Evolutionary conservation across 2,888 invertebrate species (phyloP).

Genomic region (Nebria brevicollis): DNA sequence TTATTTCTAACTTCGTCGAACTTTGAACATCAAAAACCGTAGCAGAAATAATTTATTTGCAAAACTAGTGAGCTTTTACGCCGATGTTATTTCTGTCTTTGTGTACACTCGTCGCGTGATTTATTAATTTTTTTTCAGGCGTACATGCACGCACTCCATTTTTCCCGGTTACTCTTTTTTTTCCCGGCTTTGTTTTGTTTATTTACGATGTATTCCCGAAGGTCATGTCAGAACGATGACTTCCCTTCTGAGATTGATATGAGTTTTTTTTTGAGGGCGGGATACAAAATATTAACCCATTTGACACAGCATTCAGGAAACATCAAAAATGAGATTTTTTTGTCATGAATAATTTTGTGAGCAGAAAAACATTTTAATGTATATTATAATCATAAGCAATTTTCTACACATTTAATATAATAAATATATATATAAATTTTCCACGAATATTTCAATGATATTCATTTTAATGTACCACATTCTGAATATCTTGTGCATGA

Average conservation of each 20-base stretch:
- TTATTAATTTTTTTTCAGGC: slow-evolving; percentile 8
- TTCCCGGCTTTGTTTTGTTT: slow-evolving; percentile 1
- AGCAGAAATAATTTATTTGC: not conserved
- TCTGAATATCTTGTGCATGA: not conserved
- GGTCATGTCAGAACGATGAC: slow-evolving; percentile 21
- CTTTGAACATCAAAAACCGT: slow-evolving; percentile 32
- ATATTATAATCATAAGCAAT: no score
- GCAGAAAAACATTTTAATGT: no score
- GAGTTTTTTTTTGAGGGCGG: not conserved
- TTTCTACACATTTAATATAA: no score
- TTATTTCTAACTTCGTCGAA: slow-evolving; percentile 39
- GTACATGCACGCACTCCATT: not conserved
- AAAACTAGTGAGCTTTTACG: not conserved
- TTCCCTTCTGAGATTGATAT: slow-evolving; percentile 27
- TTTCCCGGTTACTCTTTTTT: not conserved
- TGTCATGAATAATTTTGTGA: not conserved
- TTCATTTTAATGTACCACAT: not conserved
- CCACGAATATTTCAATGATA: no score
- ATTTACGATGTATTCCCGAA: slow-evolving; percentile 9
- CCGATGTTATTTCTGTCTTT: not conserved
- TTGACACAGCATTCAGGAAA: not conserved
- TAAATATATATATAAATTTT: no score
- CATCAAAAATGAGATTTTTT: not conserved
- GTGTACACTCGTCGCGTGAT: slow-evolving; percentile 6
- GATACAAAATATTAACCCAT: slow-evolving; percentile 16